Conservation (phyloP, 2,888 invertebrate genomes). For the Clitarchus hookeri region DNA sequence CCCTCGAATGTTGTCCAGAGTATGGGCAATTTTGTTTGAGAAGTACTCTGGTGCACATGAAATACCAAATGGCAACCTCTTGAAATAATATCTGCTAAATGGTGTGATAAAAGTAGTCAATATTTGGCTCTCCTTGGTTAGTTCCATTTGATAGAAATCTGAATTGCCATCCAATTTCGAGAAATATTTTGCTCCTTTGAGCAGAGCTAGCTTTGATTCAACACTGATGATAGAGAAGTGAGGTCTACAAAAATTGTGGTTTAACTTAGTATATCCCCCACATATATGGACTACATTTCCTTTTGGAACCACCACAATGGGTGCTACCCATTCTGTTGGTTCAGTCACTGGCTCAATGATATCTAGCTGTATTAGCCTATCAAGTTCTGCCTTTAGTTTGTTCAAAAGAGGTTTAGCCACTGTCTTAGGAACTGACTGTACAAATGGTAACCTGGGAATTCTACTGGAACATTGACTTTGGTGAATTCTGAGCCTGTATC, state of each 20-base stretch:
- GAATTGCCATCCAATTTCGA: background rate
- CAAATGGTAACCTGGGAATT: too few relatives aligned
- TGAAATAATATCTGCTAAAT: background rate
- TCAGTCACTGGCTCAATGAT: background rate
- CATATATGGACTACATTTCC: constrained; percentile 21
- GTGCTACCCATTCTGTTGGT: background rate
- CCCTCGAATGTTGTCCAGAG: background rate
- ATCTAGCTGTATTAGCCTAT: background rate
- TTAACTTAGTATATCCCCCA: background rate
- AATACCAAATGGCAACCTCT: background rate
- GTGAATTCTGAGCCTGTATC: too few relatives aligned
- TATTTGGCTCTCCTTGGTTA: background rate
- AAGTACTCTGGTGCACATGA: background rate
- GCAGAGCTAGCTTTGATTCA: background rate
- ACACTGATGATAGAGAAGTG: background rate
- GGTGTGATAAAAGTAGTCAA: background rate
- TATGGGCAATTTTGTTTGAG: background rate
- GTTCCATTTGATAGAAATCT: background rate
- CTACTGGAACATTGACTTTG: too few relatives aligned
- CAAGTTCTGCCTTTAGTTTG: background rate
- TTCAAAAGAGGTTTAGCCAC: background rate
- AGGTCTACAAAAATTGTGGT: background rate
- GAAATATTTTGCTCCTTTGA: background rate
- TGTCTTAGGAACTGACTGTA: background rate
- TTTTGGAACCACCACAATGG: background rate